A percentile compares a stretch with the other conserved stretches of the same genome.
These are phyloP conservation scores for Diuraphis noxia DNA, from an alignment of 1,140 invertebrate genomes.

Conservation along the genomic window DNA sequence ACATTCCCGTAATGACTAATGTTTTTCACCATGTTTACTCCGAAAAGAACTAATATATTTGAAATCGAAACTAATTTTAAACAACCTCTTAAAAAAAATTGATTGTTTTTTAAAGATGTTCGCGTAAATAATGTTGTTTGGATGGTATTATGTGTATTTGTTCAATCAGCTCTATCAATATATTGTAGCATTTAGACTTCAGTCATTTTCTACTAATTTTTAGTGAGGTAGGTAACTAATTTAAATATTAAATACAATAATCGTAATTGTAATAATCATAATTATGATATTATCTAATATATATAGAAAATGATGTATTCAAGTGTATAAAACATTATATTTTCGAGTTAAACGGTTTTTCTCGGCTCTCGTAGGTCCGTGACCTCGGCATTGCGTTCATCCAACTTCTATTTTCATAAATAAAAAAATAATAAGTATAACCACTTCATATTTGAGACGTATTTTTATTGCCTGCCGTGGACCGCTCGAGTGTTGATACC, in stretches of 20 bases:
- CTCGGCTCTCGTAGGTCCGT: background rate
- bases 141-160: background rate
- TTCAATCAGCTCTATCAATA: background rate
- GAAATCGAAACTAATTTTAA: background rate
- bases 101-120: background rate
- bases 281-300: background rate
- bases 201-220: background rate
- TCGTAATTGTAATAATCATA: background rate
- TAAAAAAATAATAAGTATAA: background rate
- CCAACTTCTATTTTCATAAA: conserved; percentile 12
- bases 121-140: background rate
- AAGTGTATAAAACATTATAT: background rate
- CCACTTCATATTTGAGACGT: conserved; percentile 14
- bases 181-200: background rate
- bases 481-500: background rate
- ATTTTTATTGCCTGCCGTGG: background rate
- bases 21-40: background rate
- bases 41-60: background rate
- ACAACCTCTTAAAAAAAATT: background rate
- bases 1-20: background rate
- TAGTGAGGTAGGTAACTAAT: background rate
- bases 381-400: background rate
- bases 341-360: background rate
- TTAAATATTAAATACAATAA: background rate
- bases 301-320: background rate